Evolutionary conservation across 1,140 invertebrate species (phyloP).

Genomic region (Anadara kagoshimensis): DNA sequence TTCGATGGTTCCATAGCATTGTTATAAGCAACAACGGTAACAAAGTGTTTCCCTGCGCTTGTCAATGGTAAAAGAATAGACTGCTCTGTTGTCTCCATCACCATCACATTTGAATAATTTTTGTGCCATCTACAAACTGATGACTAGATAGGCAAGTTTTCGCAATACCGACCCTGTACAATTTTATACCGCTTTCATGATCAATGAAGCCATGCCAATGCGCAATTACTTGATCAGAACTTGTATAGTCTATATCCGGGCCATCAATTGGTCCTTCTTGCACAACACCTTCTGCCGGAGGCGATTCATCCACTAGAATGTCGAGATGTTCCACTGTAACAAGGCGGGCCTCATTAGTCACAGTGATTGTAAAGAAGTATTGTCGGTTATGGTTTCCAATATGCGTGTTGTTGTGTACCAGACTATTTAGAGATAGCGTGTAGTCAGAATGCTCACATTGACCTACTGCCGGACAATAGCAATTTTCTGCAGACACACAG

Average conservation of each 20-base stretch:
- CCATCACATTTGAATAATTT: not conserved
- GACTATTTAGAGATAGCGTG: slow-evolving; percentile 22
- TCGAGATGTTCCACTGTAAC: slow-evolving; percentile 26
- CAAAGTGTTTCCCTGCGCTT: slow-evolving; percentile 7
- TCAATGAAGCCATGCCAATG: slow-evolving; percentile 48
- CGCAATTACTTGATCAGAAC: slow-evolving; percentile 15
- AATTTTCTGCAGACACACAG: not conserved
- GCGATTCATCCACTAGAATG: slow-evolving; percentile 52
- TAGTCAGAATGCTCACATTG: slow-evolving; percentile 38
- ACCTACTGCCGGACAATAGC: slow-evolving; percentile 54
- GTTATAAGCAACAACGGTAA: slow-evolving; percentile 51
- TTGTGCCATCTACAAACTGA: slow-evolving; percentile 2
- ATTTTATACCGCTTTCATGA: slow-evolving; percentile 48
- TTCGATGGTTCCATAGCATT: slow-evolving; percentile 46
- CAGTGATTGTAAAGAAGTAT: slow-evolving; percentile 49
- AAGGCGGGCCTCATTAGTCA: slow-evolving; percentile 43
- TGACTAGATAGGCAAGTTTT: slow-evolving; percentile 24
- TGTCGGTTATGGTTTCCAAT: slow-evolving; percentile 48
- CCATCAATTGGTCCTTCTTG: slow-evolving; percentile 32
- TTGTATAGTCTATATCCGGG: slow-evolving; percentile 48
- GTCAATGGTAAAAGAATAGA: not conserved
- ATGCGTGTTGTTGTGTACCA: slow-evolving; percentile 34
- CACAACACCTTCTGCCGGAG: slow-evolving; percentile 45
- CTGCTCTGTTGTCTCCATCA: not conserved
- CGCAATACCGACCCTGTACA: slow-evolving; percentile 38